phyloP scores from a whole-genome alignment of 1,140 invertebrate genomes.

The Drosophila simulans region DNA sequence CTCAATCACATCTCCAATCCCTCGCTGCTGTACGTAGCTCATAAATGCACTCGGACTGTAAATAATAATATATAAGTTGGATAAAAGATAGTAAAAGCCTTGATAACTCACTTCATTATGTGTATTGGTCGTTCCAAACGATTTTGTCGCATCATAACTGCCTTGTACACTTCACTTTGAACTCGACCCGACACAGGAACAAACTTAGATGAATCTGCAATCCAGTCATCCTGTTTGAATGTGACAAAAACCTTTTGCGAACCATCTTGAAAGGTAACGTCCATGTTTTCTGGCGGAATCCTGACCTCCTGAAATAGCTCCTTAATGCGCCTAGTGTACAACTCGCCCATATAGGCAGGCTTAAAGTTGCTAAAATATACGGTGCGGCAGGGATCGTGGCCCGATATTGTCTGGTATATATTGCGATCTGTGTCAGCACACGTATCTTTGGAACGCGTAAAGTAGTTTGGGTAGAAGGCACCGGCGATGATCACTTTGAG shows the following conservation, averaged over 20 bases:
- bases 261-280: constrained; percentile 87
- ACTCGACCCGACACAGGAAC: constrained; percentile 87
- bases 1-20: constrained; percentile 61
- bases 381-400: constrained; percentile 90
- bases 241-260: constrained; percentile 87
- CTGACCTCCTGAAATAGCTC: constrained; percentile 85
- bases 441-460: constrained; percentile 86
- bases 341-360: constrained; percentile 88
- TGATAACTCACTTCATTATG: constrained; percentile 80
- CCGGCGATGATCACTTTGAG: constrained; percentile 88
- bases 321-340: constrained; percentile 89
- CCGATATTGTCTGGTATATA: constrained; percentile 87
- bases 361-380: constrained; percentile 90
- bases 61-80: not conserved
- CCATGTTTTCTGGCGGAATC: constrained; percentile 85
- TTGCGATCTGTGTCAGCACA: constrained; percentile 87
- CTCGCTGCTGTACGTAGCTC: constrained; percentile 57
- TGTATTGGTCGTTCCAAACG: constrained; percentile 85
- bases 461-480: constrained; percentile 97
- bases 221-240: constrained; percentile 85
- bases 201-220: constrained; percentile 4
- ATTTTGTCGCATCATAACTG: constrained; percentile 89
- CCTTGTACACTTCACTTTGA: constrained; percentile 90
- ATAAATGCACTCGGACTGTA: constrained; percentile 44
- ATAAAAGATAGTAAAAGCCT: not conserved